Base-by-base conservation (phyloP, 2,888 invertebrate genomes). In the Melieria omissa region DNA sequence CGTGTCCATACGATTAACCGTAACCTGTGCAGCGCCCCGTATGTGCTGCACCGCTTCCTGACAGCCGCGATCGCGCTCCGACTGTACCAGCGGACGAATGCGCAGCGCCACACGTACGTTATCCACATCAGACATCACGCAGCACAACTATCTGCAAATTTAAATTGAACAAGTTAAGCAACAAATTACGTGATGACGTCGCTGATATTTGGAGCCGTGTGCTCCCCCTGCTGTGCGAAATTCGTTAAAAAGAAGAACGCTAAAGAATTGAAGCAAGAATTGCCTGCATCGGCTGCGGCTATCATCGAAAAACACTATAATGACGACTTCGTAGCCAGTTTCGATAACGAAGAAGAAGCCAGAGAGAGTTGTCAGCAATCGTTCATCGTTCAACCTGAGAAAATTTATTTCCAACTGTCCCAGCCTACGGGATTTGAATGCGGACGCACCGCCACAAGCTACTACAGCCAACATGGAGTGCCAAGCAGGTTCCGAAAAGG, bases 61-160 rank as follows among this genome's bases (percentile, higher is more conserved):
- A 80, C 94, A 96, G 0, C 95, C 95, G 79, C 92, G 90, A 0
- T 90, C 89, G 0, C 89, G 85, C 87, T 97, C 96, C 44, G 89
- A 91, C 52, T 88, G 88, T 61, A 95, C 92, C 69, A 97, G 86
- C 0, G 97, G 97, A 67, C 97, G 89, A 42, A 96, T 92, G 57
- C 97, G 88, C 0, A 97, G 87, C 0, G 96, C 96, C 55, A 97
- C 97, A 83, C 92, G 79, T 7, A 84, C 81, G 71, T 78, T 78
- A 73, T 83, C 83, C 10, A 74, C 73, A 71, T 81, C 82, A 61
- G 77, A 57, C 78, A 79, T 80, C 47, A 29, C 14, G 8, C 42
- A 42, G 9, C 42, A 29, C 8, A 49, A 58, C 12, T 65, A 3
- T 29, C 29, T 2, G 29, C 29, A 2, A 29, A 29, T 29, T 2